Conservation (phyloP, 2,888 invertebrate genomes). For the Orthosia incerta region DNA sequence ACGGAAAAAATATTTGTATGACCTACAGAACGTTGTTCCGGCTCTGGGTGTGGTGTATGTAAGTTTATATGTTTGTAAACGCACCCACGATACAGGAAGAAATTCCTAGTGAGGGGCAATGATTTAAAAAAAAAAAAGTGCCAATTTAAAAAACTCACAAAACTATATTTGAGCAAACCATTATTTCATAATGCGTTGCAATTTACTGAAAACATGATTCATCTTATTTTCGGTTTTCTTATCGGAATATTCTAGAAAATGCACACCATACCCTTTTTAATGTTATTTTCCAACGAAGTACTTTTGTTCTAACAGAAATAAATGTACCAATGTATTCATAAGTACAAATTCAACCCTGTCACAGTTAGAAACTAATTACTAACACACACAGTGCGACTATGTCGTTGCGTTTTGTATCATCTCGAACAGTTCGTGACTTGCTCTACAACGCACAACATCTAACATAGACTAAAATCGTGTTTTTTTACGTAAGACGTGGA, state of each 20-base stretch:
- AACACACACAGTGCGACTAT: constrained; percentile 74
- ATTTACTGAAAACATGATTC: constrained; percentile 11
- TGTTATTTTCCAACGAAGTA: neutral
- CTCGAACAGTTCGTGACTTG: constrained; percentile 75
- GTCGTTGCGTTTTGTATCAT: constrained; percentile 65
- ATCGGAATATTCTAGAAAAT: constrained; percentile 13
- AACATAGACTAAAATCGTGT: constrained; percentile 27
- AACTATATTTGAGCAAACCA: constrained; percentile 15
- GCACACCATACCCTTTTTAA: neutral
- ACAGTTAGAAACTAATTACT: constrained; percentile 79
- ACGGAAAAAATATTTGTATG: too few relatives aligned
- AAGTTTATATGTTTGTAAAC: too few relatives aligned
- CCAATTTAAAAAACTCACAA: too few relatives aligned
- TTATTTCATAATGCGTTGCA: constrained; percentile 23
- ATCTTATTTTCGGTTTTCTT: constrained; percentile 4
- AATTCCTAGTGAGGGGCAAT: too few relatives aligned
- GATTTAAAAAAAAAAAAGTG: too few relatives aligned
- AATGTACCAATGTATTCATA: constrained; percentile 28
- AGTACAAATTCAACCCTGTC: constrained; percentile 70
- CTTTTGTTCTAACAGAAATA: constrained; percentile 7
- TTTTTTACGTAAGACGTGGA: constrained; percentile 8
- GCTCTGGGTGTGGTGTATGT: too few relatives aligned
- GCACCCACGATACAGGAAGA: too few relatives aligned
- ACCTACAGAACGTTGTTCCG: too few relatives aligned
- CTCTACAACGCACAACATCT: constrained; percentile 71